Evolutionary conservation across 2,888 invertebrate species (phyloP).

Genomic region (Melanargia galathea): DNA sequence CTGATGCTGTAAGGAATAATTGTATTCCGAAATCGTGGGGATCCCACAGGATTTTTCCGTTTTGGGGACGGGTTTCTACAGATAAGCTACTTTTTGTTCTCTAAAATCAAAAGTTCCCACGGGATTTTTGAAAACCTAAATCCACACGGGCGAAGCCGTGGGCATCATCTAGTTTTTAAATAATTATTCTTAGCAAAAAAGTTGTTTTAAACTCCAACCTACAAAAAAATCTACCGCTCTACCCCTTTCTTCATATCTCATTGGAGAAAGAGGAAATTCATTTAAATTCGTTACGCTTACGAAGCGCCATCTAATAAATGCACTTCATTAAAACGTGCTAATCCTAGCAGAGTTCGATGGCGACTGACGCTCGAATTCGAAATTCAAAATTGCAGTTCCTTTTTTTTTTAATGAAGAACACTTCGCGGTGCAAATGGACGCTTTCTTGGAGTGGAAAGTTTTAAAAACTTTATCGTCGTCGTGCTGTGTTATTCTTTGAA

Average conservation of each 20-base stretch:
- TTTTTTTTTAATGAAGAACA: conserved; percentile 57
- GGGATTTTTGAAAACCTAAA: no score
- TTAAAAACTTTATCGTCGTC: conserved; percentile 13
- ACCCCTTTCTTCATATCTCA: neutral
- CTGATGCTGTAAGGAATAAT: no score
- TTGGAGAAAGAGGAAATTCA: conserved; percentile 46
- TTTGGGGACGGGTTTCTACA: no score
- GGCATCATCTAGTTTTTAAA: no score
- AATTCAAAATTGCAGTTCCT: conserved; percentile 62
- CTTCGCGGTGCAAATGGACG: conserved; percentile 45
- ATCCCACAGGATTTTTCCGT: no score
- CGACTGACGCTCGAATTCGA: conserved; percentile 60
- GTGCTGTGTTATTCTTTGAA: neutral
- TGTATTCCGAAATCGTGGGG: no score
- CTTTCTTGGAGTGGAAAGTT: conserved; percentile 18
- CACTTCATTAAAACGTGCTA: conserved; percentile 71
- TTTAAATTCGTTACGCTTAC: conserved; percentile 63
- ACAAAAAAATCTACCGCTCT: no score
- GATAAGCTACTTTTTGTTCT: no score
- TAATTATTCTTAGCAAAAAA: no score
- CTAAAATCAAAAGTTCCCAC: no score
- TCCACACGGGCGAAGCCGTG: no score
- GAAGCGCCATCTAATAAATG: conserved; percentile 65
- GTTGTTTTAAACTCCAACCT: no score
- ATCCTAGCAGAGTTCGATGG: conserved; percentile 51